Base-by-base conservation (phyloP, 2,113 vertebrate species). In the Actinemys pallida region DNA sequence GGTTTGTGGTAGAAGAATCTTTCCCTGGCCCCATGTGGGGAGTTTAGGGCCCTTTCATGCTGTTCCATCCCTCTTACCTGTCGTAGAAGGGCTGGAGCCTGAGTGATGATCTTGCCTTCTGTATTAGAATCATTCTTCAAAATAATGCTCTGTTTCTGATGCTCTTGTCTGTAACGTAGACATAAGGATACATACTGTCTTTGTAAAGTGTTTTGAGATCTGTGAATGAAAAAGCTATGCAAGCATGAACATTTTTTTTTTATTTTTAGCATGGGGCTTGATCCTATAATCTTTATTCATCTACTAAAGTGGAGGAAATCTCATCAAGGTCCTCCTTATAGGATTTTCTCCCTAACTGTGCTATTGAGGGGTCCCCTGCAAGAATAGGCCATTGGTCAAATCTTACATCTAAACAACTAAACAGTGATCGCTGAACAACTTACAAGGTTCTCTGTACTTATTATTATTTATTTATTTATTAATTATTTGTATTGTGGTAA, bases 191-290 rank as follows among this genome's bases (percentile, higher is more conserved):
- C 35, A 10, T 72, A n/a, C 65, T 39, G 65, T 22, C 65, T 39
- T 39, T 72, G 65, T 22, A 39, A 72, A 72, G n/a, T 72, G 8
- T n/a, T 72, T 39, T 72, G n/a, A 72, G 65, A 72, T 39, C n/a
- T 22, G 35, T 72, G 35, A 72, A 35, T 72, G 35, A 72, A 39
- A 39, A 72, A 72, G 65, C 19, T 39, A 39, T 72, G 65, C n/a
- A 52, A 52, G 6, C 52, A 57, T 17, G 17, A 14, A 49, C 25
- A 42, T 13, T 13, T 24, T 52, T 52, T 25, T 2, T 35, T 47
- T 19, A 2, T 35, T 39, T 39, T 2, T 35, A 69, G n/a, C 8
- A 20, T 5, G 76, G 12, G 7, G 80, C 35, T 5, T 0, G 27
- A 54, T 12, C 11, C 2, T 83, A 27, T 5, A 87, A 13, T 19